A percentile compares a stretch with the other conserved stretches of the same genome.
Conservation (phyloP, 2,797 vertebrate species). For the Champsocephalus gunnari region DNA sequence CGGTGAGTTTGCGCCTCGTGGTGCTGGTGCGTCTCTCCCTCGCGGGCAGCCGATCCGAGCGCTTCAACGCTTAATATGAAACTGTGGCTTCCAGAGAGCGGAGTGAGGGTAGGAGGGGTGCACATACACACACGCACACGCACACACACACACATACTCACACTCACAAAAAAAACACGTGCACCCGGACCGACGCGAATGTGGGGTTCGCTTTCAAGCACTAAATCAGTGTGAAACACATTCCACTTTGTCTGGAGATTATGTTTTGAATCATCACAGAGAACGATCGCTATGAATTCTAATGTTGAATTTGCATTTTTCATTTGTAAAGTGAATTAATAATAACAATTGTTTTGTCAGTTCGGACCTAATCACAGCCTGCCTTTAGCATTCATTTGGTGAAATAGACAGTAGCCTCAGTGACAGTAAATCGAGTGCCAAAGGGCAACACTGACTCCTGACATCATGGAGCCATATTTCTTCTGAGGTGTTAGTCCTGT, state of each 20-base stretch:
- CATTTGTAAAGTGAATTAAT: too few species aligned
- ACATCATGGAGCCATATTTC: conserved; percentile 1
- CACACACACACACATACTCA: too few species aligned
- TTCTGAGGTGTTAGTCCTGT: neutral
- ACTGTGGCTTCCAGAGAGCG: conserved; percentile 1
- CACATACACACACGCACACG: neutral
- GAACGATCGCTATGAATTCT: neutral
- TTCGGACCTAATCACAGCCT: neutral
- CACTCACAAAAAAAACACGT: neutral
- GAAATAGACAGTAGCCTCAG: neutral
- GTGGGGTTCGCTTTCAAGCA: neutral
- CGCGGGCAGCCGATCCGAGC: conserved; percentile 21
- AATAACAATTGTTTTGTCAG: neutral
- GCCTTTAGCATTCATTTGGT: neutral
- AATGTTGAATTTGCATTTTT: neutral
- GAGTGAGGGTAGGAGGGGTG: conserved; percentile 56
- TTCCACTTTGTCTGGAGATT: neutral
- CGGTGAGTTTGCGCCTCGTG: neutral
- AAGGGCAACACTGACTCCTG: neutral
- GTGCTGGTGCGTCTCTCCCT: conserved; percentile 35
- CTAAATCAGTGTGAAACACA: neutral
- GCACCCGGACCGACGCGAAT: neutral
- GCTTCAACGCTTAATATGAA: conserved; percentile 19
- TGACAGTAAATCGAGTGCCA: neutral
- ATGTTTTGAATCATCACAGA: neutral